These are phyloP conservation scores for Dendroctonus valens DNA, from an alignment of 1,140 invertebrate species.

Conservation along the genomic window DNA sequence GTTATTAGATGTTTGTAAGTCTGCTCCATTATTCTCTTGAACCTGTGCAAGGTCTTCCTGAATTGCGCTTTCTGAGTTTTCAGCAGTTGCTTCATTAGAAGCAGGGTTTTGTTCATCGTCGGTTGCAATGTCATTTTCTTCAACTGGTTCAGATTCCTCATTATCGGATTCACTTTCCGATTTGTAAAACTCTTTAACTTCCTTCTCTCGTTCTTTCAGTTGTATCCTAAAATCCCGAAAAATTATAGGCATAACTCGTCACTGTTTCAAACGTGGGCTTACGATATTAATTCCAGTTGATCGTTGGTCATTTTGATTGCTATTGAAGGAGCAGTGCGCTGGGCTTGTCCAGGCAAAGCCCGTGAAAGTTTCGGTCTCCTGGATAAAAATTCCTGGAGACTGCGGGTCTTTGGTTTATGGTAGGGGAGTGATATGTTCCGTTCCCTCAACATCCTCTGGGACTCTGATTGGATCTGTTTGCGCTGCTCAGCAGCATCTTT, in stretches of 20 bases:
- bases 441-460: slow-evolving; percentile 69
- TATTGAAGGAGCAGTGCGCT: slow-evolving; percentile 42
- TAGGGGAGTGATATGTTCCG: slow-evolving; percentile 70
- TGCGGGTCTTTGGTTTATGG: slow-evolving; percentile 71
- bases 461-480: slow-evolving; percentile 59
- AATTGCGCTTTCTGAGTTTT: neutral
- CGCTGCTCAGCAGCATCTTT: slow-evolving; percentile 58
- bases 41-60: neutral
- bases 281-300: slow-evolving; percentile 58
- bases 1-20: no score
- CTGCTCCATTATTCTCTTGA: neutral
- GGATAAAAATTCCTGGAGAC: slow-evolving; percentile 69
- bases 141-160: slow-evolving; percentile 24
- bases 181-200: slow-evolving; percentile 60
- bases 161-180: slow-evolving; percentile 55
- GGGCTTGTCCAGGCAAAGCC: slow-evolving; percentile 13
- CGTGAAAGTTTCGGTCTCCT: slow-evolving; percentile 43
- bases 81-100: slow-evolving; percentile 1
- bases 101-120: slow-evolving; percentile 18
- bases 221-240: slow-evolving; percentile 50
- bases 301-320: slow-evolving; percentile 57
- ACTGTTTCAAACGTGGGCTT: slow-evolving; percentile 37
- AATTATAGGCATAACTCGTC: slow-evolving; percentile 12
- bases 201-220: slow-evolving; percentile 58
- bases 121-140: no score